A percentile compares a stretch with the other conserved stretches of the same genome.
Evolutionary conservation across 2,113 vertebrate species (phyloP).

Genomic region (Lasiurus cinereus): DNA sequence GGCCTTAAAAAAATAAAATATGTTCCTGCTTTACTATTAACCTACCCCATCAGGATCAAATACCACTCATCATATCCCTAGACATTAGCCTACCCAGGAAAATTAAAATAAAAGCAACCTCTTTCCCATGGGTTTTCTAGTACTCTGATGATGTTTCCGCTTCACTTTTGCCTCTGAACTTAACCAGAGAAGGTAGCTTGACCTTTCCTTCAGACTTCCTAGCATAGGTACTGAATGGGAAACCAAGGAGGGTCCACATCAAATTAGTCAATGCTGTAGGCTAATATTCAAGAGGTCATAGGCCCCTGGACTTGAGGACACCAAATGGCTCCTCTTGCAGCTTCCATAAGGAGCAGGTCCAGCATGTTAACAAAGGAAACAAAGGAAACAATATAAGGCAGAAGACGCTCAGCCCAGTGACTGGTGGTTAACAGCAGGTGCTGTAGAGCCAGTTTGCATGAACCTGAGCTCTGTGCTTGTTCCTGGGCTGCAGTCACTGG

Average conservation of each 20-base stretch:
- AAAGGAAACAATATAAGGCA: background rate
- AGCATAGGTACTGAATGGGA: background rate
- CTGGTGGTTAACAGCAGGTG: too few species aligned
- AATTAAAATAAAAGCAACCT: slow-evolving; percentile 73
- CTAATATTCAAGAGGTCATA: background rate
- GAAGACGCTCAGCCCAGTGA: background rate
- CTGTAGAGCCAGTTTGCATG: background rate
- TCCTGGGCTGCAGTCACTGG: background rate
- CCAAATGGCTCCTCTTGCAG: background rate
- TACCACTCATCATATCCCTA: slow-evolving; percentile 46
- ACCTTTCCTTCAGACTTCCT: background rate
- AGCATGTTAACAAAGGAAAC: background rate
- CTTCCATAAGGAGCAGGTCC: background rate
- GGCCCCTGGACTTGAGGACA: background rate
- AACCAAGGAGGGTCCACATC: background rate
- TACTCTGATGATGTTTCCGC: slow-evolving; percentile 47
- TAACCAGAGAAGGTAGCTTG: background rate
- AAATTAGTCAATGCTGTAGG: background rate
- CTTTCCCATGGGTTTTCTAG: slow-evolving; percentile 25
- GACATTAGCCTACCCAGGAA: slow-evolving; percentile 57
- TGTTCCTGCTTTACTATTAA: slow-evolving; percentile 67
- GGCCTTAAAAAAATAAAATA: slow-evolving; percentile 67
- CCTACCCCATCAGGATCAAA: slow-evolving; percentile 25
- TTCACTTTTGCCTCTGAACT: slow-evolving; percentile 2
- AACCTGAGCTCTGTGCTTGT: background rate